These are phyloP conservation scores for Ramphastos sulfuratus DNA, from an alignment of 2,113 vertebrate species.

Conservation along the genomic window DNA sequence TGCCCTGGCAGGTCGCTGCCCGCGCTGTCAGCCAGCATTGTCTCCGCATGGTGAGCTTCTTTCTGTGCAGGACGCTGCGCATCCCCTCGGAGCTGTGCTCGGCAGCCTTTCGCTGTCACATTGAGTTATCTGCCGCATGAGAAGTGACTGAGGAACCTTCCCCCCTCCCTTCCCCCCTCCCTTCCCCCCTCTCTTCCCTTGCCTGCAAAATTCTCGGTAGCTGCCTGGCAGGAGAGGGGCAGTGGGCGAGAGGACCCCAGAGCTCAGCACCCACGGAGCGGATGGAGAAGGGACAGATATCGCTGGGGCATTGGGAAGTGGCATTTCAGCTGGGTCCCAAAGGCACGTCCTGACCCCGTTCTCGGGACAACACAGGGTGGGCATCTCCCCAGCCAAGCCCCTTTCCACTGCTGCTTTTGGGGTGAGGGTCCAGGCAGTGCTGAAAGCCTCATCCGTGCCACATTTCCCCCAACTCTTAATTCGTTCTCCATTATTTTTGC, in stretches of 20 bases:
- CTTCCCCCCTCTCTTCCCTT: background rate
- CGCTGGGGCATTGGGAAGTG: background rate
- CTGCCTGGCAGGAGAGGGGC: background rate
- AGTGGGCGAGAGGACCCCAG: background rate
- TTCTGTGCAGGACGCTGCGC: background rate
- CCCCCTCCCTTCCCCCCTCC: background rate
- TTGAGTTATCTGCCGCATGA: fast-evolving
- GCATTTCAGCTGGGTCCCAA: background rate
- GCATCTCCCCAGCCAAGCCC: background rate
- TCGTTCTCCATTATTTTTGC: conserved; percentile 31
- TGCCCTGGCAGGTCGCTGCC: background rate
- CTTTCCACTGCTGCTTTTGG: background rate
- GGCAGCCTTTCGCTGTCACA: background rate
- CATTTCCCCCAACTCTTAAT: background rate
- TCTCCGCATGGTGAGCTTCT: background rate
- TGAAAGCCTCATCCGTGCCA: background rate
- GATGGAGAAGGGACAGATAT: background rate
- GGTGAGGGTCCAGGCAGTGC: fast-evolving
- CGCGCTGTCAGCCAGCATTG: background rate
- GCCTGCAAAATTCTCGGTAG: background rate
- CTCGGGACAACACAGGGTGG: fast-evolving
- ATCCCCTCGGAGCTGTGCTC: background rate
- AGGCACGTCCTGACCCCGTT: background rate
- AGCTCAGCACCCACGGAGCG: background rate
- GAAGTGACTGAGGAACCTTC: background rate